Conservation (phyloP, 2,888 invertebrate genomes). For the Zygogramma bicolorata region DNA sequence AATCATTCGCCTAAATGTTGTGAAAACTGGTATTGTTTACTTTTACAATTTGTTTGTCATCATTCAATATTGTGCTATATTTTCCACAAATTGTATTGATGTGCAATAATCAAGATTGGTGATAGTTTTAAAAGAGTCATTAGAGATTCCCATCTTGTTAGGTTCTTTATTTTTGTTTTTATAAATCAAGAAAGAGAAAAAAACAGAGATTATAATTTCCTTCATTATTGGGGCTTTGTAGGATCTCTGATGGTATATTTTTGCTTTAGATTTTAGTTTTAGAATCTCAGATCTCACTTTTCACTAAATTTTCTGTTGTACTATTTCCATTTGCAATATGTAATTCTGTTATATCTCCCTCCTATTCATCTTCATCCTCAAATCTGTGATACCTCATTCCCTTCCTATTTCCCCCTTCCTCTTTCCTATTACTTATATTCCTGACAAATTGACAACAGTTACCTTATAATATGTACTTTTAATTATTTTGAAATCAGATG, state of each 20-base stretch:
- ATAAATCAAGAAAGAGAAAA: slow-evolving; percentile 30
- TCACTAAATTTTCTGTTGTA: slow-evolving; percentile 52
- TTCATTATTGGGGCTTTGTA: slow-evolving; percentile 48
- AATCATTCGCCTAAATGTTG: slow-evolving; percentile 14
- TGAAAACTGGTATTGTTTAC: slow-evolving; percentile 40
- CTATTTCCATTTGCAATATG: slow-evolving; percentile 48
- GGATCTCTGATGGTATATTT: slow-evolving; percentile 54
- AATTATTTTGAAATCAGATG: background rate
- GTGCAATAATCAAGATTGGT: slow-evolving; percentile 55
- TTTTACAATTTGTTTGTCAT: slow-evolving; percentile 44
- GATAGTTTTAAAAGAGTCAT: slow-evolving; percentile 46
- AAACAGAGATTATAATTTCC: slow-evolving; percentile 35
- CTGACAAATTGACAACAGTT: background rate
- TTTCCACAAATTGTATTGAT: slow-evolving; percentile 52
- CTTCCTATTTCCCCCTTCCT: slow-evolving; percentile 23
- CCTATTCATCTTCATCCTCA: slow-evolving; percentile 55
- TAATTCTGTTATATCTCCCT: slow-evolving; percentile 25
- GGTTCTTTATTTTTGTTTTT: slow-evolving; percentile 44
- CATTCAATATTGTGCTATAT: slow-evolving; percentile 46
- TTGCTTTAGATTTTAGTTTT: slow-evolving; percentile 46
- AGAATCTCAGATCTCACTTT: slow-evolving; percentile 60
- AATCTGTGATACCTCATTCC: slow-evolving; percentile 58
- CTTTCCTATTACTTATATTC: background rate
- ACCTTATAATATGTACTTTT: background rate
- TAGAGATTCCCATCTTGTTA: slow-evolving; percentile 51